Base-by-base conservation (phyloP, 2,113 vertebrate genomes). In the Corythaeola cristata region DNA sequence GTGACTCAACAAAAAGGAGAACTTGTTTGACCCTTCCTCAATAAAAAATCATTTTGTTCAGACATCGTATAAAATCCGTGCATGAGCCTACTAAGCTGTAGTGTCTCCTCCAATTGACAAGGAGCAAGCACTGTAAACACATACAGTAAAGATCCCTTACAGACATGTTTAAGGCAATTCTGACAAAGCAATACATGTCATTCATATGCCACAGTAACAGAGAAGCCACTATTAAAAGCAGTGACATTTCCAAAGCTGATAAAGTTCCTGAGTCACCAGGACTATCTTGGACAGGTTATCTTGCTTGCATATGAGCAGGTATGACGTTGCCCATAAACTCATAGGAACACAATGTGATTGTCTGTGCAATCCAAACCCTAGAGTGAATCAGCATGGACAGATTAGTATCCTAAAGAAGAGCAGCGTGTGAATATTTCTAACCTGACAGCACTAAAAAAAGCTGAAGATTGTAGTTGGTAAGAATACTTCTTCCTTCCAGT, bases 21-120 rank as follows among this genome's bases (percentile, higher is more conserved):
- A 94, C 91, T 97, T 87, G 93, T 94, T 97, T 97, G 96, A 97
- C 92, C 95, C 86, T 97, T 97, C 83, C 19, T 97, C 98, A 97
- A 98, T 98, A 98, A 98, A 98, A 98, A 97, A 97, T 97, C 94
- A 98, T 98, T 98, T 98, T 98, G 95, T 97, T 83, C 96, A 97
- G 95, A 98, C 97, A 96, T 98, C 93, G 91, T 96, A 97, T 97
- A 98, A 98, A 98, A 96, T 62, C 59, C 73, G 72, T 87, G 69
- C 88, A n/a, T 92, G 85, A 96, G 79, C 63, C 83, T 50, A 30
- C 95, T 97, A 95, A 98, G 89, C 90, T 28, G 5, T 37, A n/a
- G 44, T 93, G 95, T 98, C 96, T 98, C 97, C 79, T 98, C 69
- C 96, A 96, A 92, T 81, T 93, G 97, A 67, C 56, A 80, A 85